phyloP scores from a whole-genome alignment of 2,797 vertebrate species.

The Sebastes diaconus region DNA sequence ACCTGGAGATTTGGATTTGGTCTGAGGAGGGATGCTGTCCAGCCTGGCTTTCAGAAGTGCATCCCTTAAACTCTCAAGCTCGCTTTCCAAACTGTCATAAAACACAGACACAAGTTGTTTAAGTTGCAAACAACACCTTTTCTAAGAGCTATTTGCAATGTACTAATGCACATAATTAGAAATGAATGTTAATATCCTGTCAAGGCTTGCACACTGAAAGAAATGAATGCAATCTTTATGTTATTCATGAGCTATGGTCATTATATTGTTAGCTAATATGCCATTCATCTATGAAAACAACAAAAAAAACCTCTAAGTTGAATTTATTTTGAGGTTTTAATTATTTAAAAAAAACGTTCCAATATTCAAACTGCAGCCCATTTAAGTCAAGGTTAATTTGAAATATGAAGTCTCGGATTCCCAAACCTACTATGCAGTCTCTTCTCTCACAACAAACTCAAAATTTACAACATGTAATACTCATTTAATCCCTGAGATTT shows the following conservation, averaged over 20 bases:
- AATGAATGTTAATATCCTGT: not conserved
- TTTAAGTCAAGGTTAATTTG: not conserved
- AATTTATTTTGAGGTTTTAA: not conserved
- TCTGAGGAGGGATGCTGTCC: conserved; percentile 78
- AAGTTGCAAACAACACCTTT: not conserved
- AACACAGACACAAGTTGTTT: conserved; percentile 1
- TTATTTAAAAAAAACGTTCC: not conserved
- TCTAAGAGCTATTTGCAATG: not conserved
- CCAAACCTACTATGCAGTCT: not conserved
- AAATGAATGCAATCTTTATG: not conserved
- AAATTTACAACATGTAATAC: not conserved
- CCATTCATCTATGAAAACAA: not conserved
- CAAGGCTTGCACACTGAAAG: not conserved
- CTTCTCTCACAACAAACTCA: not conserved
- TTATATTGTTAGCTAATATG: not conserved
- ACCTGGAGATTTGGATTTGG: conserved; percentile 85
- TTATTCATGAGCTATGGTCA: not conserved
- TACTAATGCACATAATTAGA: not conserved
- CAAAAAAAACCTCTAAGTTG: not conserved
- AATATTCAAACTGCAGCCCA: not conserved
- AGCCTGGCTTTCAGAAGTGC: conserved; percentile 90
- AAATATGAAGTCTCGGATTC: not conserved
- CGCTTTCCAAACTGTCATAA: conserved; percentile 86
- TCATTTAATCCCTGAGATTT: not conserved
- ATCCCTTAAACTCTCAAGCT: conserved; percentile 89